Conservation (phyloP, 2,113 vertebrate genomes). For the Rhinolophus ferrumequinum region DNA sequence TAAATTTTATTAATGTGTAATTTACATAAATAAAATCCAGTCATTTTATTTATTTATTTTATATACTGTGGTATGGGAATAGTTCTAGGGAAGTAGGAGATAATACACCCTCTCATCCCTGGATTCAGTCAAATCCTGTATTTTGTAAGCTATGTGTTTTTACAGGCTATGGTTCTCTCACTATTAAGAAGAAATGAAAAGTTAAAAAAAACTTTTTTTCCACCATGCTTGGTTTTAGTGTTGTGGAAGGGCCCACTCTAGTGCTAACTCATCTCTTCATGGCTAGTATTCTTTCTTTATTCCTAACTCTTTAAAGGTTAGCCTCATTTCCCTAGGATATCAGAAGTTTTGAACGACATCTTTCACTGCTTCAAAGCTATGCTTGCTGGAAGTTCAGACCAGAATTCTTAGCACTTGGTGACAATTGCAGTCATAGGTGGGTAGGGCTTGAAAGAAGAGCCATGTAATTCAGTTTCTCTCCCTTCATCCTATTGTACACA, state of each 20-base stretch:
- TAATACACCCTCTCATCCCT: neutral
- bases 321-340: neutral
- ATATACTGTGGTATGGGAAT: neutral
- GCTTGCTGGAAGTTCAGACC: neutral
- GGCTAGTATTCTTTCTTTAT: neutral
- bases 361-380: neutral
- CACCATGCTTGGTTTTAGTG: neutral
- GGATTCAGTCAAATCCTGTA: neutral
- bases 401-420: neutral
- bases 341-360: neutral
- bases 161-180: neutral
- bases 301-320: neutral
- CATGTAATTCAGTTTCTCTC: neutral
- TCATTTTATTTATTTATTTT: neutral
- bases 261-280: neutral
- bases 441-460: neutral
- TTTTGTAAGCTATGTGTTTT: neutral
- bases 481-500: neutral
- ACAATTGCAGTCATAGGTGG: neutral
- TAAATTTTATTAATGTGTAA: neutral
- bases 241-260: neutral
- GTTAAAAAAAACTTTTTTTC: neutral
- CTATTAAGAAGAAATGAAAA: neutral
- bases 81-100: neutral
- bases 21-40: conserved; percentile 6